These are phyloP conservation scores for Empidonax traillii DNA, from an alignment of 2,113 vertebrate species.

Conservation along the genomic window DNA sequence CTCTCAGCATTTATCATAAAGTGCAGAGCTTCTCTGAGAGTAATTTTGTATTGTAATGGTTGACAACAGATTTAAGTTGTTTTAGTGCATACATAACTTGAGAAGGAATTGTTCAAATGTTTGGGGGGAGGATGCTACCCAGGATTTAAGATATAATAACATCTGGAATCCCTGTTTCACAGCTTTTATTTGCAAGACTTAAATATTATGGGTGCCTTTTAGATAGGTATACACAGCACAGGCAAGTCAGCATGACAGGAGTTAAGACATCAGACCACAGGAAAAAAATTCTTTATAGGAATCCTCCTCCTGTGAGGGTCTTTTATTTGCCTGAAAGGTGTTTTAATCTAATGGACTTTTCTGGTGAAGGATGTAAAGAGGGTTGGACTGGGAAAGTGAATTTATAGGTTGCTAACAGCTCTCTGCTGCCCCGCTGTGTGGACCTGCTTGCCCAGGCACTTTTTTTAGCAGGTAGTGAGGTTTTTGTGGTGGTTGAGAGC, in stretches of 20 bases:
- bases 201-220: background rate
- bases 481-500: background rate
- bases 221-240: background rate
- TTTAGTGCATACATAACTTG: slow-evolving; percentile 5
- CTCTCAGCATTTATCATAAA: slow-evolving; percentile 48
- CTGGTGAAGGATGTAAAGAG: background rate
- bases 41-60: slow-evolving; percentile 48
- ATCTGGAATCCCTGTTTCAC: slow-evolving; percentile 22
- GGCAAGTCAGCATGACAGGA: background rate
- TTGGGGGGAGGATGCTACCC: background rate
- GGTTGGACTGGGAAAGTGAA: background rate
- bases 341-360: background rate
- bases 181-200: background rate
- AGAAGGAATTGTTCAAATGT: slow-evolving; percentile 23
- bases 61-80: slow-evolving; percentile 35
- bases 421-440: fast-evolving
- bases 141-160: slow-evolving; percentile 30
- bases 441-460: background rate
- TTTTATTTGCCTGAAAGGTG: background rate
- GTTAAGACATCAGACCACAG: background rate
- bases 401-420: background rate
- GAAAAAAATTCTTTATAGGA: background rate
- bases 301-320: background rate
- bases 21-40: slow-evolving; percentile 23
- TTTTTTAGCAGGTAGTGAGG: background rate